These are phyloP conservation scores for Euzophera pinguis DNA, from an alignment of 2,888 invertebrate genomes.

Conservation along the genomic window DNA sequence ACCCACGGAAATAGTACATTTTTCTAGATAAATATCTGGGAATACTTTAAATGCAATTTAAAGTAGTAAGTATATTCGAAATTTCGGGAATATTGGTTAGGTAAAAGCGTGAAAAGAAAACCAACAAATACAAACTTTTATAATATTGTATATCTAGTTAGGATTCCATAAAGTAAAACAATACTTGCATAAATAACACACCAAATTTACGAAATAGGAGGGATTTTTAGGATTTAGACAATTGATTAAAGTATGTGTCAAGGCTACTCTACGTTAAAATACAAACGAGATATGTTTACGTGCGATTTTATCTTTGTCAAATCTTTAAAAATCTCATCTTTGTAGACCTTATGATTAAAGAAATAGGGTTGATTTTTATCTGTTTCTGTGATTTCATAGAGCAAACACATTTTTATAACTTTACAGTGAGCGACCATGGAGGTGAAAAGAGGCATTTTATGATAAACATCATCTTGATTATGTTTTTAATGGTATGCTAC, in stretches of 20 bases:
- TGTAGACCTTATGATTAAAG: neutral
- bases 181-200: too few species aligned
- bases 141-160: too few species aligned
- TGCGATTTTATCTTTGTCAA: neutral
- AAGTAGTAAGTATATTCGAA: too few species aligned
- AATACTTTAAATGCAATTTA: too few species aligned
- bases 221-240: too few species aligned
- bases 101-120: too few species aligned
- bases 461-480: neutral
- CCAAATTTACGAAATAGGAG: too few species aligned
- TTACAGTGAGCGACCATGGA: conserved; percentile 2
- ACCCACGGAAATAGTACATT: too few species aligned
- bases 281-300: neutral
- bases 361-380: neutral
- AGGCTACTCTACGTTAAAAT: conserved; percentile 1
- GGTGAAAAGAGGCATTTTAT: conserved; percentile 2
- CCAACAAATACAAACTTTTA: too few species aligned
- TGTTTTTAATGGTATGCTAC: conserved; percentile 2
- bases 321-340: neutral
- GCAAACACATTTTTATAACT: conserved; percentile 4
- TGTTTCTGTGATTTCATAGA: neutral
- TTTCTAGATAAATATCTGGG: too few species aligned
- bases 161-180: too few species aligned
- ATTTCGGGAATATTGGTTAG: too few species aligned
- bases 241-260: neutral